These are phyloP conservation scores for Halcyon senegalensis DNA, from an alignment of 2,113 vertebrate species.

Conservation along the genomic window DNA sequence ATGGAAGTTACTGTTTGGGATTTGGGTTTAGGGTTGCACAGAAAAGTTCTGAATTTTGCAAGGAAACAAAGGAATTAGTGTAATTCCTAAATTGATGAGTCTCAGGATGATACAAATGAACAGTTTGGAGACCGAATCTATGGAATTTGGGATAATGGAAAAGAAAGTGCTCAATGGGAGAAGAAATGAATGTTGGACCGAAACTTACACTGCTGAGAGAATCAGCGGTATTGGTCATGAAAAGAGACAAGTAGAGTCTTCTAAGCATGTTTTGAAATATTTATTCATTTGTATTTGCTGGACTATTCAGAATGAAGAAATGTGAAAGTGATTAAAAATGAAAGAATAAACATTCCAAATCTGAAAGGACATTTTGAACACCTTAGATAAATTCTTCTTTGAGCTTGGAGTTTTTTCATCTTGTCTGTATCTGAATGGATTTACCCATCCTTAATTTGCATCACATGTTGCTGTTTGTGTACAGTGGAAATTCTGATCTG, in stretches of 20 bases:
- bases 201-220: not conserved
- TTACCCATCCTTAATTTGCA: slow-evolving; percentile 31
- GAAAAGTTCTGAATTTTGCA: not conserved
- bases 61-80: not conserved
- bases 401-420: not conserved
- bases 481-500: slow-evolving; percentile 41
- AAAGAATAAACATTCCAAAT: slow-evolving; percentile 7
- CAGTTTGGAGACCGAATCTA: not conserved
- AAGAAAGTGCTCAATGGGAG: not conserved
- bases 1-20: not conserved
- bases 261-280: not conserved
- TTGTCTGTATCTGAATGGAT: not conserved
- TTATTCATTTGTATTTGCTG: not conserved
- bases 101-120: not conserved
- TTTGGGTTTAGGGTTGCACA: not conserved
- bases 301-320: not conserved
- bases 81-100: not conserved
- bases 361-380: not conserved
- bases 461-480: slow-evolving; percentile 26
- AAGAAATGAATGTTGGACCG: not conserved
- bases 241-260: not conserved
- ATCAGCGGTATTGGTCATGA: not conserved
- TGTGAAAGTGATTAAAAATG: not conserved
- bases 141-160: not conserved
- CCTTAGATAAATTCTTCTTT: not conserved